Percentiles rank a stretch among this genome's conserved stretches.
These are phyloP conservation scores for Alaudala cheleensis DNA, from an alignment of 2,113 vertebrate species.

Conservation along the genomic window DNA sequence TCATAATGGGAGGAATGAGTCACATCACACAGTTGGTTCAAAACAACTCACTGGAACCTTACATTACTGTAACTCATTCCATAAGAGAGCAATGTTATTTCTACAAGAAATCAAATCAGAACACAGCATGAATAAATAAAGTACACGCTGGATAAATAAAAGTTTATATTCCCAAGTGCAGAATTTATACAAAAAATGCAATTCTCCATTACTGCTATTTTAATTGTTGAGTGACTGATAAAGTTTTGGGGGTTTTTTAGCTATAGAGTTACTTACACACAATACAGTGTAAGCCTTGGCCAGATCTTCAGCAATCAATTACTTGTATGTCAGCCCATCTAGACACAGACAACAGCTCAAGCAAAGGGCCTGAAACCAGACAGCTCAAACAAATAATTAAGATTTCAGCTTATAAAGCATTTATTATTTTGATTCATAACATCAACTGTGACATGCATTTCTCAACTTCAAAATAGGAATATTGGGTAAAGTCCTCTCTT, in stretches of 20 bases:
- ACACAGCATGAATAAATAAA: not conserved
- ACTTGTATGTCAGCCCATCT: not conserved
- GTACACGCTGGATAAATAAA: not conserved
- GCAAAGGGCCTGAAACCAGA: not conserved
- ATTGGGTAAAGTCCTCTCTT: not conserved
- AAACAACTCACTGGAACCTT: not conserved
- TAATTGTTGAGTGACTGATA: not conserved
- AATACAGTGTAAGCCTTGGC: not conserved
- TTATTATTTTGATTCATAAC: not conserved
- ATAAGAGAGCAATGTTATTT: not conserved
- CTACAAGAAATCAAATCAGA: not conserved
- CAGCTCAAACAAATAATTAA: not conserved
- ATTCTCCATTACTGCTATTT: not conserved
- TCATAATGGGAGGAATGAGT: not conserved
- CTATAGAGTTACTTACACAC: not conserved
- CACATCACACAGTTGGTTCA: not conserved
- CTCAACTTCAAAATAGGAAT: not conserved
- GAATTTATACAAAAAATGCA: not conserved
- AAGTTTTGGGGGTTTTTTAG: fast-evolving
- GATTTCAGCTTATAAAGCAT: not conserved
- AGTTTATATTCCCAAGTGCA: not conserved
- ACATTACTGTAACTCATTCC: not conserved
- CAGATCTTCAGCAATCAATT: not conserved
- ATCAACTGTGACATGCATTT: not conserved
- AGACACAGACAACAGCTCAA: not conserved